phyloP scores from a whole-genome alignment of 2,888 invertebrate species.

The Tortrix viridana region DNA sequence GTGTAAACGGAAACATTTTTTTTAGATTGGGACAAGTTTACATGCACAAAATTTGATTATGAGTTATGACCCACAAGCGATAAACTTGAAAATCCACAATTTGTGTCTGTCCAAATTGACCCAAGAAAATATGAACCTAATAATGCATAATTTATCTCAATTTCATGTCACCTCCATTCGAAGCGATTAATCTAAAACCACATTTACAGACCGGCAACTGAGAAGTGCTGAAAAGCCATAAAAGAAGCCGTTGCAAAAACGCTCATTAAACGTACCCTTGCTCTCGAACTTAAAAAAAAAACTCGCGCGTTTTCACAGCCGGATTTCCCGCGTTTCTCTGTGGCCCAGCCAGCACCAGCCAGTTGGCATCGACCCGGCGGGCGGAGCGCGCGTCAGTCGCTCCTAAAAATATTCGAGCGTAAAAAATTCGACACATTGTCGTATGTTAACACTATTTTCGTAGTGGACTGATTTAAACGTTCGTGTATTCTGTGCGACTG shows the following conservation, averaged over 20 bases:
- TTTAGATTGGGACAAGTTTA: no score
- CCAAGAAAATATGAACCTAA: no score
- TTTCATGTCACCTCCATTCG: no score
- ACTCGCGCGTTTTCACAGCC: constrained; percentile 32
- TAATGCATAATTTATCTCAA: no score
- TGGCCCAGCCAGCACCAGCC: constrained; percentile 35
- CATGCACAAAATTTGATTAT: no score
- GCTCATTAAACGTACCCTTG: constrained; percentile 25
- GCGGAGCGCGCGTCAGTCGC: constrained; percentile 20
- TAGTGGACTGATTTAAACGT: constrained; percentile 25
- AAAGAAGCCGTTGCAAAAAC: constrained; percentile 1
- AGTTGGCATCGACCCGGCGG: constrained; percentile 15
- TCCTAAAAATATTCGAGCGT: constrained; percentile 22
- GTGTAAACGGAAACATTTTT: no score
- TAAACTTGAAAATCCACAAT: no score
- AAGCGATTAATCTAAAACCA: no score
- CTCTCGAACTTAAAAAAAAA: constrained; percentile 21
- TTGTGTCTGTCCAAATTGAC: no score
- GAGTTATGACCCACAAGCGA: no score
- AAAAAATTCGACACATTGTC: constrained; percentile 35
- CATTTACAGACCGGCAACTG: no score
- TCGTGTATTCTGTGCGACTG: constrained; percentile 19
- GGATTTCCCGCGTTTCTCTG: constrained; percentile 32
- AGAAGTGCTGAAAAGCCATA: neutral
- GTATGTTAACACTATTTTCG: constrained; percentile 28